Conservation (phyloP, 1,140 invertebrate species). For the Panagrolaimus sp. region DNA sequence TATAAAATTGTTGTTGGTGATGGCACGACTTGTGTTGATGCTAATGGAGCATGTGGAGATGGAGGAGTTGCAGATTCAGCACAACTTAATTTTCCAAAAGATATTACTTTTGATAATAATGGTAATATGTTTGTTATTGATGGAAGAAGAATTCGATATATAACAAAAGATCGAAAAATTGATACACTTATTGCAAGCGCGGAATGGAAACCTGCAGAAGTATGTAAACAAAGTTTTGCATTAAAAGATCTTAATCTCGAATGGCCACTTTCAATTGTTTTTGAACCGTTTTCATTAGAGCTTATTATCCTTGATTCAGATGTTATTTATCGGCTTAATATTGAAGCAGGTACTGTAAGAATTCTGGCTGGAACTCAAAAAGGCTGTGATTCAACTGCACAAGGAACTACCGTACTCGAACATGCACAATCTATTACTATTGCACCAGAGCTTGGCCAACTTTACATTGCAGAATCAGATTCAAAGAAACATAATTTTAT, state of each 20-base stretch:
- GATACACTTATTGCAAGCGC: neutral
- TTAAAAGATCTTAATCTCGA: neutral
- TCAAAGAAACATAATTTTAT: slow-evolving; percentile 8
- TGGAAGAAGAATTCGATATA: slow-evolving; percentile 5
- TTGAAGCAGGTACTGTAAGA: neutral
- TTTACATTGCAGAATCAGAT: slow-evolving; percentile 10
- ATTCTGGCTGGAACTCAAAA: neutral
- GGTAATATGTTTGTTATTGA: slow-evolving; percentile 9
- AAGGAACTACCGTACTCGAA: neutral
- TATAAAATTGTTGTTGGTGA: slow-evolving; percentile 11
- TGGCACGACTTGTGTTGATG: neutral
- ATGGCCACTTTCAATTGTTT: slow-evolving; percentile 7
- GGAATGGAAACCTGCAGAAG: neutral
- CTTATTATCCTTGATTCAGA: slow-evolving; percentile 3
- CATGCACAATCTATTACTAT: neutral
- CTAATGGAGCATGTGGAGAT: neutral
- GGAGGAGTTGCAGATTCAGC: neutral
- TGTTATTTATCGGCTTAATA: neutral
- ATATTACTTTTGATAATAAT: neutral
- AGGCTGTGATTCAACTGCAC: neutral
- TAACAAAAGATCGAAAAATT: neutral
- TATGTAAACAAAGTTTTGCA: neutral
- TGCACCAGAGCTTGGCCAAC: neutral
- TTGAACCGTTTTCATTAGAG: slow-evolving; percentile 2
- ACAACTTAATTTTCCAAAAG: slow-evolving; percentile 4